Evolutionary conservation across 2,888 invertebrate species (phyloP).

Genomic region (Nemotelus pantherinus): DNA sequence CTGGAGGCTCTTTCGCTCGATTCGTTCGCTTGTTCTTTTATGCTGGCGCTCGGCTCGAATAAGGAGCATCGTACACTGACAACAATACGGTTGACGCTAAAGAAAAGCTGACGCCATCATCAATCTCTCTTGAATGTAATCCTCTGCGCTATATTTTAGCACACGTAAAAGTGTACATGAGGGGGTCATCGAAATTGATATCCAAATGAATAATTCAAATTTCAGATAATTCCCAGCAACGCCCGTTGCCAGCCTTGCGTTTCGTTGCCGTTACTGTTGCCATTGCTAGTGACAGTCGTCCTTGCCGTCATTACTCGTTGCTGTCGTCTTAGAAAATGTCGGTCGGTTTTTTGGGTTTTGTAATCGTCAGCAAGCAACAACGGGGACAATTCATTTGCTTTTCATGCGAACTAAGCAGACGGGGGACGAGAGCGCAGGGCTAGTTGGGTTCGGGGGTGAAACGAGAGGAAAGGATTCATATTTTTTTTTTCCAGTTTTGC

Average conservation of each 20-base stretch:
- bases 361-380: constrained; percentile 40
- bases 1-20: constrained; percentile 8
- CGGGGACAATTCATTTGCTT: constrained; percentile 37
- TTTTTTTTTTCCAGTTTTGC: not conserved
- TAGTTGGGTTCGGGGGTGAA: too few species aligned
- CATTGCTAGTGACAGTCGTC: not conserved
- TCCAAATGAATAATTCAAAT: constrained; percentile 45
- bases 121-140: constrained; percentile 42
- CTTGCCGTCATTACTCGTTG: not conserved
- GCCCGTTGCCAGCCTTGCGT: not conserved
- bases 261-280: not conserved
- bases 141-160: constrained; percentile 38
- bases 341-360: constrained; percentile 36
- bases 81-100: constrained; percentile 36
- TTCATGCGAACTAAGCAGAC: not conserved
- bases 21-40: not conserved
- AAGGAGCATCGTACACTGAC: constrained; percentile 33
- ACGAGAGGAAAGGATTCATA: not conserved
- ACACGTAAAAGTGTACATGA: constrained; percentile 39
- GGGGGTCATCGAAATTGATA: constrained; percentile 44
- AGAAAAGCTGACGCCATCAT: constrained; percentile 43
- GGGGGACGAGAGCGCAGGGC: too few species aligned
- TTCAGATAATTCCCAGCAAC: constrained; percentile 37
- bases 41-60: not conserved
- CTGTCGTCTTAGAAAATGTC: constrained; percentile 25